Conservation (phyloP, 2,113 vertebrate genomes). For the Stomatorhinus ivindoensis region DNA sequence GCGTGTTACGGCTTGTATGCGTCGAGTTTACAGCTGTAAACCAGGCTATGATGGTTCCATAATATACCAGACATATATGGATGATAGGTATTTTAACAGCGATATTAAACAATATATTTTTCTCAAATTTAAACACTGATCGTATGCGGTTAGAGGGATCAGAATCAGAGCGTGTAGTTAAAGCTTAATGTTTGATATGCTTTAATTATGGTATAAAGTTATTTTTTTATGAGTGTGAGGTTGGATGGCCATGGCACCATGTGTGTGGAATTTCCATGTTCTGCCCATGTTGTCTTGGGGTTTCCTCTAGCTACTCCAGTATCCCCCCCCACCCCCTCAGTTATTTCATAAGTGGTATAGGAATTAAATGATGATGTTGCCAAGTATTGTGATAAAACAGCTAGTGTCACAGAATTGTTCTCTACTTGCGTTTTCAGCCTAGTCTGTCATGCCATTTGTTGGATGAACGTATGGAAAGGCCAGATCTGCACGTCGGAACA, state of each 20-base stretch:
- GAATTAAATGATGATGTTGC: slow-evolving; percentile 17
- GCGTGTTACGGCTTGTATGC: not conserved
- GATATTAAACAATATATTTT: not conserved
- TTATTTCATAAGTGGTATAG: not conserved
- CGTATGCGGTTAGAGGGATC: not conserved
- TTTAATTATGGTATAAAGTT: not conserved
- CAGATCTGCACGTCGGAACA: slow-evolving; percentile 5
- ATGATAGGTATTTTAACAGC: not conserved
- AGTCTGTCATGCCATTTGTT: slow-evolving; percentile 37
- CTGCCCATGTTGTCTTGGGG: no score
- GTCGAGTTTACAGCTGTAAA: not conserved
- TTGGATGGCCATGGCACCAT: no score
- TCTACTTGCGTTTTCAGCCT: slow-evolving; percentile 29
- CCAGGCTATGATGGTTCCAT: not conserved
- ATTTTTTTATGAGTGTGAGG: not conserved
- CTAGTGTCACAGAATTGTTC: not conserved
- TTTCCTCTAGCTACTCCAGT: no score
- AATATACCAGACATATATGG: not conserved
- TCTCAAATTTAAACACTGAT: not conserved
- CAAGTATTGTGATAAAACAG: not conserved
- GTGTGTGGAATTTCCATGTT: no score
- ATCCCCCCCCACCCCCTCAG: no score
- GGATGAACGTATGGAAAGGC: not conserved
- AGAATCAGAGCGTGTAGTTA: not conserved
- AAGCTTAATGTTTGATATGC: not conserved